phyloP scores from a whole-genome alignment of 2,888 invertebrate genomes.

The Adelphocoris suturalis region DNA sequence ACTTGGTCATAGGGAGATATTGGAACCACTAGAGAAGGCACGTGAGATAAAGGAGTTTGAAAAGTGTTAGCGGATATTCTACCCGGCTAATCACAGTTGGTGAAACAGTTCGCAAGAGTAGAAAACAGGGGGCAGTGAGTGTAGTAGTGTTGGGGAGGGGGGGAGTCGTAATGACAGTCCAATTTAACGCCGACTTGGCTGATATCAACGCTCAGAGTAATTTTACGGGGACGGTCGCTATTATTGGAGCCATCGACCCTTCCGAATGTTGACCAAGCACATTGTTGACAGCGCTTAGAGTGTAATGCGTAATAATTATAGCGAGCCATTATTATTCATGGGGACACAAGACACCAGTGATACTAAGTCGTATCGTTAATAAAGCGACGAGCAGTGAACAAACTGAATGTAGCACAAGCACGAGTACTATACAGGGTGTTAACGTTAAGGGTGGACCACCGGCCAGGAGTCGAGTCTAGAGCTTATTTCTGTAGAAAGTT shows the following conservation, averaged over 20 bases:
- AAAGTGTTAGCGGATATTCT: constrained; percentile 21
- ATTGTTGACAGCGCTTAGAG: neutral
- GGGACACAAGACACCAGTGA: too few relatives aligned
- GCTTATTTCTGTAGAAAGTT: too few relatives aligned
- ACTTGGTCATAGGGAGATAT: neutral
- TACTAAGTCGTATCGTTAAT: too few relatives aligned
- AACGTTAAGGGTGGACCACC: too few relatives aligned
- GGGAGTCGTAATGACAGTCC: constrained; percentile 27
- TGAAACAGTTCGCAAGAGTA: neutral
- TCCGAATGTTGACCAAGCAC: constrained; percentile 1
- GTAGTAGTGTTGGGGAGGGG: neutral
- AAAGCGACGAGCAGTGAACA: too few relatives aligned
- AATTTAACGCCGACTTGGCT: constrained; percentile 23
- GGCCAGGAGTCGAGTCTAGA: too few relatives aligned
- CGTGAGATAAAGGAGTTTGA: constrained; percentile 20
- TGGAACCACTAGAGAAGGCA: neutral
- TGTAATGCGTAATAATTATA: neutral
- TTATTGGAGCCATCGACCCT: constrained; percentile 5
- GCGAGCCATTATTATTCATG: neutral
- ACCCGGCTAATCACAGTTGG: constrained; percentile 26
- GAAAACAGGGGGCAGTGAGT: neutral
- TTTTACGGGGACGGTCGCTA: constrained; percentile 3
- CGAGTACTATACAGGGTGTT: too few relatives aligned
- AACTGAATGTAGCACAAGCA: too few relatives aligned
- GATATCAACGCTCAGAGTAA: neutral